phyloP scores from a whole-genome alignment of 2,888 invertebrate species.

The Melinaea marsaeus region DNA sequence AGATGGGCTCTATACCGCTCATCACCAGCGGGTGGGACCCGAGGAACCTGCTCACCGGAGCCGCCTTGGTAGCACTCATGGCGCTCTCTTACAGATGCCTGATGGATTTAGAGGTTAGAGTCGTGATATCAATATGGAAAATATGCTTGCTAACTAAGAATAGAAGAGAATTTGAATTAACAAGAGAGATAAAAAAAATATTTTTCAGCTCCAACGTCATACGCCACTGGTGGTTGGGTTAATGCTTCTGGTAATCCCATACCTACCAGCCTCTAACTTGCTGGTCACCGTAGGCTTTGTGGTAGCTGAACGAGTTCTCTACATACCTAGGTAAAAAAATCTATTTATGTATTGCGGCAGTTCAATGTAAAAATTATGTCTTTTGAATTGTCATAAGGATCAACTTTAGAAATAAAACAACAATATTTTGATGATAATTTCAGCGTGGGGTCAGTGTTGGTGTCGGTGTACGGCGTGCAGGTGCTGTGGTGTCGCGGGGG shows the following conservation, averaged over 20 bases:
- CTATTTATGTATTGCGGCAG: no score
- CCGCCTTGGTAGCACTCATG: constrained; percentile 80
- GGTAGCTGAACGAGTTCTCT: constrained; percentile 91
- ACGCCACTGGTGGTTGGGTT: constrained; percentile 83
- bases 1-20: constrained; percentile 91
- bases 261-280: constrained; percentile 91
- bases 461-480: constrained; percentile 86
- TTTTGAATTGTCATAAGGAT: no score
- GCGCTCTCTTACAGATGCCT: constrained; percentile 80
- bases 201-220: constrained; percentile 79
- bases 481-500: constrained; percentile 75
- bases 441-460: constrained; percentile 88
- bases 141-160: no score
- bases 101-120: constrained; percentile 81
- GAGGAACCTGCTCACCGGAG: constrained; percentile 84
- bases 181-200: not conserved
- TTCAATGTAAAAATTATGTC: no score
- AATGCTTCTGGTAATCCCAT: constrained; percentile 87
- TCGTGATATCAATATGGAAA: no score
- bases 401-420: no score
- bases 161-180: not conserved
- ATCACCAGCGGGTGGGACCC: constrained; percentile 82
- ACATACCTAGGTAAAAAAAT: constrained; percentile 85
- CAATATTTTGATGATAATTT: constrained; percentile 36
- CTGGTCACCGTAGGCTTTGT: constrained; percentile 89